Conservation (phyloP, 1,140 invertebrate species). For the Ephestia elutella region DNA sequence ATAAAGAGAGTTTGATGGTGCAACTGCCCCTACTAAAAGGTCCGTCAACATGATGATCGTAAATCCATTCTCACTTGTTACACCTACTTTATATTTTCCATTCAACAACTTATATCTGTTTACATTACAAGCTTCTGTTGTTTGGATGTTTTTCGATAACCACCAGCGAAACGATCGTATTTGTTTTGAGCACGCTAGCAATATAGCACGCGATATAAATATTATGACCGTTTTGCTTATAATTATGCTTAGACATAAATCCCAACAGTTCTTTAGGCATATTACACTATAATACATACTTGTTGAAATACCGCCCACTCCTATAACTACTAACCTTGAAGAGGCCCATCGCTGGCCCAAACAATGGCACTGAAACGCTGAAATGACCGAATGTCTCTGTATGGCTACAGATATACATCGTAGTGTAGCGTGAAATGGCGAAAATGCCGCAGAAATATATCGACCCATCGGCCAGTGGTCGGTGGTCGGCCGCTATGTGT, state of each 20-base stretch:
- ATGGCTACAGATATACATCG: conserved; percentile 10
- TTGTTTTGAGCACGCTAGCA: conserved; percentile 20
- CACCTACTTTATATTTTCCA: not conserved
- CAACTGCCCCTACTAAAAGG: conserved; percentile 70
- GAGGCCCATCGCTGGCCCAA: conserved; percentile 13
- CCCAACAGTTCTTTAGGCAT: not conserved
- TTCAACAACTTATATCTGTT: conserved; percentile 24
- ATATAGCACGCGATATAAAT: not conserved
- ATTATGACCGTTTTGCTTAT: not conserved
- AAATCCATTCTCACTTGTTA: not conserved
- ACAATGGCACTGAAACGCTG: conserved; percentile 23
- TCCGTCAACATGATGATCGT: conserved; percentile 31
- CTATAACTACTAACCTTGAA: conserved; percentile 25
- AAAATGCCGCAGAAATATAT: conserved; percentile 66
- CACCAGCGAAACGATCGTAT: conserved; percentile 16
- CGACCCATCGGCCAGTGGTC: conserved; percentile 51
- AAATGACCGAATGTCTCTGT: conserved; percentile 19
- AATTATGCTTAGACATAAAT: not conserved
- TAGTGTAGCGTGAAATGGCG: conserved; percentile 37
- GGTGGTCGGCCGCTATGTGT: conserved; percentile 37
- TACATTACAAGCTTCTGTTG: conserved; percentile 28
- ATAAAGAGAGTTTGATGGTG: conserved; percentile 66
- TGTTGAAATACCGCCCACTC: conserved; percentile 20
- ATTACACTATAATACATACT: not conserved
- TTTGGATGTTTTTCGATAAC: conserved; percentile 25